These are phyloP conservation scores for Lasioglossum figueresi DNA, from an alignment of 2,888 invertebrate species.

Conservation along the genomic window DNA sequence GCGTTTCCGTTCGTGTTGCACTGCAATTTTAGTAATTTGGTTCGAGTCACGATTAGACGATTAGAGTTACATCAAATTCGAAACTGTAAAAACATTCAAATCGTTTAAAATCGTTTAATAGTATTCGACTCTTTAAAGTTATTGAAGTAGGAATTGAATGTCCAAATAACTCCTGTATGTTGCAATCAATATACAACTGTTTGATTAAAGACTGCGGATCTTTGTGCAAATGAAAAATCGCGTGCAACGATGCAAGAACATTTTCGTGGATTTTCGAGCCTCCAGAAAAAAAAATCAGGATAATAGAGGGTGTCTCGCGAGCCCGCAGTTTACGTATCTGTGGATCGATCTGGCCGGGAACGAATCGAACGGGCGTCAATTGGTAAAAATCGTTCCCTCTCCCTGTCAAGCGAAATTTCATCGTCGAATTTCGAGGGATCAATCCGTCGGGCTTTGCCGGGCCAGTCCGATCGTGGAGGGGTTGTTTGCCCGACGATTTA, in stretches of 20 bases:
- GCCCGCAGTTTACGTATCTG: neutral
- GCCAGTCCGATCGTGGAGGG: neutral
- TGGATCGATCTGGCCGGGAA: neutral
- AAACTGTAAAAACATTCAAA: neutral
- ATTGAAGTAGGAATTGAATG: no score
- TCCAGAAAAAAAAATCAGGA: neutral
- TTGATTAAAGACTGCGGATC: no score
- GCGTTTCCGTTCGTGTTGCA: no score
- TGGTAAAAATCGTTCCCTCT: neutral
- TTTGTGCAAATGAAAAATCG: no score
- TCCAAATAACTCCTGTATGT: no score
- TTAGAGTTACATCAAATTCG: neutral
- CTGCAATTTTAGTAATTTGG: no score
- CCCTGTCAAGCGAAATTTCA: neutral
- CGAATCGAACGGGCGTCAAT: neutral
- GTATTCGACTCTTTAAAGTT: no score
- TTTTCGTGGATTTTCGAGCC: neutral
- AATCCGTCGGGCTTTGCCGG: neutral
- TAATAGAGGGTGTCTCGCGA: neutral
- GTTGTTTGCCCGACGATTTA: slow-evolving; percentile 11
- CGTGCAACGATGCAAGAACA: no score
- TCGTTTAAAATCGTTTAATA: no score
- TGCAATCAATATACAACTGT: no score
- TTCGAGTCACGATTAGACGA: neutral
- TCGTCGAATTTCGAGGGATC: slow-evolving; percentile 1